Conservation (phyloP, 2,113 vertebrate genomes). For the Limnothrissa miodon region DNA sequence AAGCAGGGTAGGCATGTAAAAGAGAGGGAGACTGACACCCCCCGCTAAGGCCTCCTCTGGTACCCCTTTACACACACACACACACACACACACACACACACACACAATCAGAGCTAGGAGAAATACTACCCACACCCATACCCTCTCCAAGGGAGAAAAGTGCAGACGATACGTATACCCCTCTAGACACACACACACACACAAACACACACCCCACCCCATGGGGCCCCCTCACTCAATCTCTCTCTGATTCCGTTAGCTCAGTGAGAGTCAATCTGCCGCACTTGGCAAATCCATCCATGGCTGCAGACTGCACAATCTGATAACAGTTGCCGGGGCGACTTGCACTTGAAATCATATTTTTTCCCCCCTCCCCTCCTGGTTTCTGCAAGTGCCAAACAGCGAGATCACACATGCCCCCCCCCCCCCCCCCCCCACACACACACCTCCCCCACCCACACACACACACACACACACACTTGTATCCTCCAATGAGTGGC, state of each 20-base stretch:
- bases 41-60: constrained; percentile 59
- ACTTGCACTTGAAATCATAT: constrained; percentile 64
- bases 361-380: constrained; percentile 30
- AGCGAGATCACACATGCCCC: constrained; percentile 13
- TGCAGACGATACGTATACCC: constrained; percentile 56
- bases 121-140: background rate
- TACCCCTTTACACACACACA: background rate
- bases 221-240: constrained; percentile 57
- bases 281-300: constrained; percentile 70
- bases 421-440: background rate
- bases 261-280: constrained; percentile 69
- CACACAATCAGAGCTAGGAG: background rate
- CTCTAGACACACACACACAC: background rate
- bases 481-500: background rate
- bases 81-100: background rate
- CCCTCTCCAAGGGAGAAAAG: constrained; percentile 37
- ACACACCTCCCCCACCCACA: constrained; percentile 28
- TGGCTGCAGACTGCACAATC: constrained; percentile 64
- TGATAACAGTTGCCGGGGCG: constrained; percentile 65
- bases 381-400: constrained; percentile 21
- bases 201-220: background rate
- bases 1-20: constrained; percentile 64
- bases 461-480: constrained; percentile 8
- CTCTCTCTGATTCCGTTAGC: constrained; percentile 64
- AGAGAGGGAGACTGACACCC: constrained; percentile 52